Evolutionary conservation across 2,113 vertebrate genomes (phyloP), one percentile per base, ranked within the genome.

Genomic region (Octodon degus): DNA sequence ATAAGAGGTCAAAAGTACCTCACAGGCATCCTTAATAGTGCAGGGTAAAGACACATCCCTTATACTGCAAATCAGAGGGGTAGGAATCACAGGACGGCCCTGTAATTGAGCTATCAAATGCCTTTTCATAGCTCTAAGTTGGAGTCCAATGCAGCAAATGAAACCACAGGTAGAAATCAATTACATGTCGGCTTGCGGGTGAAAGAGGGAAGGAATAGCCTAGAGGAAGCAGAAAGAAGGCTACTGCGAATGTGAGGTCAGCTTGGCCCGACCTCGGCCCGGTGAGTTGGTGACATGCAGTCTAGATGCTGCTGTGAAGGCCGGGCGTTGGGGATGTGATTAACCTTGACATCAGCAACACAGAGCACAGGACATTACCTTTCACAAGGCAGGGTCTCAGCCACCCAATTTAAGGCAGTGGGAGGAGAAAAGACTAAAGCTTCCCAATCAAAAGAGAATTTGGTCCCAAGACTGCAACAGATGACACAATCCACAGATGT

Each of bases 71-170:
- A 65, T 92, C 68, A 76, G 22, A 60, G 6, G 8, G n/a, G 22
- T 86, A 2, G 19, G 70, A 53, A 82, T 24, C 22, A 16, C 11
- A 37, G 25, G 50, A 91, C 19, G 6, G 2, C 13, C 58, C 43
- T 43, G 43, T 43, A 5, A 43, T 43, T 43, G 43, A 43, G 43
- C 43, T 43, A 43, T 43, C 58, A 67, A 67, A 81, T 9, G 65
- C 20, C 13, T 19, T 86, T 80, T 14, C 34, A 90, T 0, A 17
- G n/a, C 34, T 65, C 32, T 1, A 60, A 32, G 27, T 40, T 24
- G 86, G 70, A 86, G 37, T 53, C n/a, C 83, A 89, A 85, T 55
- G n/a, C 94, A 96, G 65, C 24, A 17, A 88, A 37, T 55, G 77
- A 94, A 80, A 86, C 11, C 58, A 85, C 1, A 89, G 27, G 53